Evolutionary conservation across 2,113 vertebrate species (phyloP), one percentile per base, ranked within the genome.

Genomic region (Archilochus colubris): DNA sequence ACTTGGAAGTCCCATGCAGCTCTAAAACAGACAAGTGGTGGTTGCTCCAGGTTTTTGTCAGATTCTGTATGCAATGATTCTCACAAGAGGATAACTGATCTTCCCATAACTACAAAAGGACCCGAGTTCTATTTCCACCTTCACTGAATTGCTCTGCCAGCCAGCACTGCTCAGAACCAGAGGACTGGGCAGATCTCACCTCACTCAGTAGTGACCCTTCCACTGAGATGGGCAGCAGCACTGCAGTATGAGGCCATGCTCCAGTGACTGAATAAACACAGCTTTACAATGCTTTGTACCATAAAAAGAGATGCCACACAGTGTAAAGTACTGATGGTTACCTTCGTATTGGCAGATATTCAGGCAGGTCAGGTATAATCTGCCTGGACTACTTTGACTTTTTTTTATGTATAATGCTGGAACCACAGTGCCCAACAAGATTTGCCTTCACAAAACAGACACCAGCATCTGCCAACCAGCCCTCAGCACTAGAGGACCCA

Each of bases 371-470:
- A 82, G 40, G 48, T 84, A 57, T 68, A 12, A 2, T 12, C 69
- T 40, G 66, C 25, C 77, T 82, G 69, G 44, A 21, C 44, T 48
- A 48, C 74, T 89, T 55, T 64, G 70, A 72, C 53, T 79, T 93
- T 82, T 69, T 91, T 61, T 50, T 33, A 33, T 33, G 33, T 8
- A 3, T 12, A 23, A 51, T 1, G 0, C 51, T 64, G n/a, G 61
- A 23, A 2, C 16, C 21, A 53, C 14, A 1, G 12, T 19, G 43
- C 69, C 64, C 50, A 46, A 4, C 0, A 0, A 72, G n/a, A 16
- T 31, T 7, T 10, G 19, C 23, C 66, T 27, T 44, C 62, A 53
- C 11, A 13, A 6, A 79, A 20, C 9, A 44, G 21, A n/a, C 3
- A 7, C 24, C 1, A 0, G 50, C 57, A 77, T 57, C 53, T 75